Conservation (phyloP, 2,888 invertebrate genomes). For the Drosophila mimica region DNA sequence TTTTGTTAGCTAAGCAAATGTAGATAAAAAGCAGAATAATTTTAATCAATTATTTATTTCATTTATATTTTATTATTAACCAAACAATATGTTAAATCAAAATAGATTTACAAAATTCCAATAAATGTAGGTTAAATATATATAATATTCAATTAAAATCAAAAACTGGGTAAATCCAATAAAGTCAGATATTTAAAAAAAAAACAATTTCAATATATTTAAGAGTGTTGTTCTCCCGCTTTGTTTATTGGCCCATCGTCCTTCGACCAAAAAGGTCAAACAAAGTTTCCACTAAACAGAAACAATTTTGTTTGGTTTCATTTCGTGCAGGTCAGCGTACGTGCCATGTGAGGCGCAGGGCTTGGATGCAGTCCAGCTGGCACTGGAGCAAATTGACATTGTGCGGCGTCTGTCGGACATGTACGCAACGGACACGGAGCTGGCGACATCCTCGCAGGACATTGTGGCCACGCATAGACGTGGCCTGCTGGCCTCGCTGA, state of each 20-base stretch:
- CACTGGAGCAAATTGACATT: constrained; percentile 94
- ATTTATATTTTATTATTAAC: neutral
- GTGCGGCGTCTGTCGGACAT: constrained; percentile 89
- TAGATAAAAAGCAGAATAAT: neutral
- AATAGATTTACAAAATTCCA: neutral
- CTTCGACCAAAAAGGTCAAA: neutral
- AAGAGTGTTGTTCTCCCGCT: neutral
- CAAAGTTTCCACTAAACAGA: constrained; percentile 13
- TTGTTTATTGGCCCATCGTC: constrained; percentile 8
- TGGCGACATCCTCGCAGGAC: constrained; percentile 90
- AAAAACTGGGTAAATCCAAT: neutral
- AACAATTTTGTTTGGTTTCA: constrained; percentile 23
- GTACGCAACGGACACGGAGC: constrained; percentile 90
- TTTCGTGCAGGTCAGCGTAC: constrained; percentile 88
- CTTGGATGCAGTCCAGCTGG: constrained; percentile 93
- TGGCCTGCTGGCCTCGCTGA: constrained; percentile 94
- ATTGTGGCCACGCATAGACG: constrained; percentile 90
- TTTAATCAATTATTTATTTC: neutral
- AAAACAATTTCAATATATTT: neutral
- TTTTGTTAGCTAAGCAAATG: neutral
- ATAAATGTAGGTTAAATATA: neutral
- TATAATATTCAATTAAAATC: no score
- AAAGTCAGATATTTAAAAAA: no score
- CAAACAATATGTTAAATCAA: neutral
- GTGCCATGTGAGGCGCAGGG: constrained; percentile 94